Base-by-base conservation (phyloP, 2,113 vertebrate genomes). In the Cyanoramphus novaezelandiae region DNA sequence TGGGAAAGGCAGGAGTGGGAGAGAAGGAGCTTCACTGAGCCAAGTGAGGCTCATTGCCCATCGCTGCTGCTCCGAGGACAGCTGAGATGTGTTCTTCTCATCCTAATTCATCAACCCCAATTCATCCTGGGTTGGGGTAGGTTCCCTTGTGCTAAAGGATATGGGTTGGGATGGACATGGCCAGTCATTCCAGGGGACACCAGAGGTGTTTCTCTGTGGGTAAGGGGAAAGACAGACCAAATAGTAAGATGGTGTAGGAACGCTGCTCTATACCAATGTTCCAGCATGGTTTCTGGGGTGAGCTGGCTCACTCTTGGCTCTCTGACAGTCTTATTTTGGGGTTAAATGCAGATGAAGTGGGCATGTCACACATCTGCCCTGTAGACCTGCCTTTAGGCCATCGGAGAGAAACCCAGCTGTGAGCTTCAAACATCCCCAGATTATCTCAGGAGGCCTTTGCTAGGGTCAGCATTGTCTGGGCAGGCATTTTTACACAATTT, bases 81-180 rank as follows among this genome's bases (percentile, higher is more conserved):
- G 35, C 49, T 52, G 55, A 63, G 50, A 59, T 2, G 0, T 7
- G 0, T 27, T 50, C 55, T 23, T 47, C 71, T 44, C 0, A 0
- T 10, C 15, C 4, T 6, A 11, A 21, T 37, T 37, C 37, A 37
- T 37, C 37, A 37, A 37, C 37, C 39, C 72, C 39, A 10, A 0
- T 37, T 55, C 12, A 25, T 13, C 28, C 20, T 10, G 27, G 46
- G 18, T 17, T 49, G 41, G 62, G n/a, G 9, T 5, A 49, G 28
- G 11, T 24, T 44, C 27, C 13, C 7, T 63, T 78, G 11, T 19
- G 31, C 52, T 53, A 39, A 14, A 53, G 57, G 46, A 4, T 17
- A 49, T 68, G 41, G 21, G n/a, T 53, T 15, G 13, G 16, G 7
- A 13, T n/a, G 52, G 57, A 72, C 72, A 57, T 0, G 1, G 52